Percentiles rank a stretch among this genome's conserved stretches.
Evolutionary conservation across 1,140 invertebrate species (phyloP).

Genomic region (Oryzaephilus surinamensis): DNA sequence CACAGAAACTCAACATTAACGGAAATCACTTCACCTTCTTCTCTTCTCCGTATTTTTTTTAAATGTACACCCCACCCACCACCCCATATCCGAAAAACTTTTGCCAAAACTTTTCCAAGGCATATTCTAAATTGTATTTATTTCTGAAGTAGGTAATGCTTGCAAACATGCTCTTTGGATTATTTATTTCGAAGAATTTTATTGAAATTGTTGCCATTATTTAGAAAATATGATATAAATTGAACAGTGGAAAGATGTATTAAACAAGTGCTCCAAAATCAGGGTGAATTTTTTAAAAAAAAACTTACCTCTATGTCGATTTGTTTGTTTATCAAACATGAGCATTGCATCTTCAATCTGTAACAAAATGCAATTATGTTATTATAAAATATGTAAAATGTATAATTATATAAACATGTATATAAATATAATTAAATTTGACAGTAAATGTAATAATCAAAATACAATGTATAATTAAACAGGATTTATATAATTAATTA

Average conservation of each 20-base stretch:
- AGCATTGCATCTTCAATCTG: conserved; percentile 99
- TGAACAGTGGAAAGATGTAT: too few species aligned
- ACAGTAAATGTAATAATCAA: too few species aligned
- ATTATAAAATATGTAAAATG: neutral
- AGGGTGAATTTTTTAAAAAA: too few species aligned
- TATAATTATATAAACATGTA: neutral
- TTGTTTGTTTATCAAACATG: conserved; percentile 99
- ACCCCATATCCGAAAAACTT: too few species aligned
- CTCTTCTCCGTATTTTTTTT: too few species aligned
- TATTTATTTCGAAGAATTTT: conserved; percentile 6
- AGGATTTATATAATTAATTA: too few species aligned
- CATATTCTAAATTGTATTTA: conserved; percentile 16
- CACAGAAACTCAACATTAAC: conserved; percentile 14
- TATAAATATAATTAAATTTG: neutral
- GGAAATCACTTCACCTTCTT: conserved; percentile 14
- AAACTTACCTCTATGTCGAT: conserved; percentile 97
- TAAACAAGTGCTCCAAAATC: too few species aligned
- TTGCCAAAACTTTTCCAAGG: conserved; percentile 11
- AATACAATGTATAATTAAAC: too few species aligned
- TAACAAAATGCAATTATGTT: conserved; percentile 46
- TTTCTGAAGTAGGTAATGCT: conserved; percentile 12
- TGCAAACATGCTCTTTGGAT: too few species aligned
- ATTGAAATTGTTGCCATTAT: conserved; percentile 3
- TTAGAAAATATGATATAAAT: too few species aligned
- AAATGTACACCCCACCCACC: too few species aligned